These are phyloP conservation scores for Erinaceus europaeus DNA, from an alignment of 2,113 vertebrate species.

Conservation along the genomic window DNA sequence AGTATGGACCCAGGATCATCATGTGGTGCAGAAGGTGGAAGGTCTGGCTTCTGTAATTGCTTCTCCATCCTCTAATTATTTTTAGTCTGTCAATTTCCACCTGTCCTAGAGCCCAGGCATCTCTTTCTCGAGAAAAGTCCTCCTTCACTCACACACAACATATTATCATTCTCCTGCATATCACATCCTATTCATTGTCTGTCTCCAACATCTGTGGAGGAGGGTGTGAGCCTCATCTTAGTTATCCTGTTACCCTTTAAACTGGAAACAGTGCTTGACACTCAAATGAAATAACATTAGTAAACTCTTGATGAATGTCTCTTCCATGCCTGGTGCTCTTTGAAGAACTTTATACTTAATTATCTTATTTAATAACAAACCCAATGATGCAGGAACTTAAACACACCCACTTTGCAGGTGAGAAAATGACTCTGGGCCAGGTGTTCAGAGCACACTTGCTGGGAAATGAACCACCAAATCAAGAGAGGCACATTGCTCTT, in stretches of 20 bases:
- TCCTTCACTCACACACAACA: neutral
- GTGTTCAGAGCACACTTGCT: neutral
- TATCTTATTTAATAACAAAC: neutral
- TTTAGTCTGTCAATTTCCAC: neutral
- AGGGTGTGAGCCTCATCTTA: neutral
- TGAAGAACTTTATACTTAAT: neutral
- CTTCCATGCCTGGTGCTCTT: neutral
- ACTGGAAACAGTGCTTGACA: neutral
- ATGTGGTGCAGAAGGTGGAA: no score
- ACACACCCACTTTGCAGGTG: neutral
- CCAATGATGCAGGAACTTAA: neutral
- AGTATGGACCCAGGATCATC: no score
- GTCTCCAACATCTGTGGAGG: neutral
- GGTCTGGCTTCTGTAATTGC: no score
- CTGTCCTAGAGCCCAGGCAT: neutral
- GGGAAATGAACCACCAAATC: neutral
- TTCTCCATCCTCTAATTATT: no score
- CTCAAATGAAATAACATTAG: neutral
- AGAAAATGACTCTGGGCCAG: neutral
- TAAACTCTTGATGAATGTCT: neutral
- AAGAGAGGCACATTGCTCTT: fast-evolving
- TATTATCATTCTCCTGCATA: fast-evolving
- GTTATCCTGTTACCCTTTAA: neutral
- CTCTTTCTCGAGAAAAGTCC: constrained; percentile 19
- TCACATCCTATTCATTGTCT: neutral